Evolutionary conservation across 2,797 vertebrate genomes (phyloP).

Genomic region (Myotis vivesi): DNA sequence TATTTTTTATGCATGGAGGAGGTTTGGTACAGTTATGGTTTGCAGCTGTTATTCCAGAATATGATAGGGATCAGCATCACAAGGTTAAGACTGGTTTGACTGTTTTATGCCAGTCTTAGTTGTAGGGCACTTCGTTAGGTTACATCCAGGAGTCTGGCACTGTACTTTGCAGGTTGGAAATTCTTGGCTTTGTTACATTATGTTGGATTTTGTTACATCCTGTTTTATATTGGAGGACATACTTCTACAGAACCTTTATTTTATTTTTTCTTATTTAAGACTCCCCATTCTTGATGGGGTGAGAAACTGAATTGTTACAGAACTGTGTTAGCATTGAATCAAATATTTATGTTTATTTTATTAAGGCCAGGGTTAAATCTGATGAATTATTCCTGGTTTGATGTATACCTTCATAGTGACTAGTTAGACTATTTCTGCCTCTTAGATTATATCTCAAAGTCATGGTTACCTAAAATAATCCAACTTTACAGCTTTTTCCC

Average conservation of each 20-base stretch:
- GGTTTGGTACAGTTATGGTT: neutral
- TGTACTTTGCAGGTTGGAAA: neutral
- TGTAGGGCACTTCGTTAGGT: neutral
- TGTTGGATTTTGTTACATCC: neutral
- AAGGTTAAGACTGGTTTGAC: neutral
- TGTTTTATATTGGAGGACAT: neutral
- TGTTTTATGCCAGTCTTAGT: neutral
- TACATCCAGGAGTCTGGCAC: neutral
- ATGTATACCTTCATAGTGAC: neutral
- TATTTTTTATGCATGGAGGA: neutral
- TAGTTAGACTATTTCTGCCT: constrained; percentile 1
- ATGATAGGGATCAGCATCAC: neutral
- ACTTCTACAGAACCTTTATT: neutral
- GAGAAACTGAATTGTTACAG: neutral
- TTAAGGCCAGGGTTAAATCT: neutral
- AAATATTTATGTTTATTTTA: neutral
- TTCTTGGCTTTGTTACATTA: constrained; percentile 41
- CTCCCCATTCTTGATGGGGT: neutral
- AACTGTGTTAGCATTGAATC: neutral
- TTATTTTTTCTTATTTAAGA: neutral
- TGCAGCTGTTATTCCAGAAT: constrained; percentile 21
- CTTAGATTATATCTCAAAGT: neutral
- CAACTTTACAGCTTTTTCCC: neutral
- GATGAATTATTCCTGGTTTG: neutral
- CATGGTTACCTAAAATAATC: neutral